Evolutionary conservation across 2,113 vertebrate genomes (phyloP).

Genomic region (Ahaetulla prasina): DNA sequence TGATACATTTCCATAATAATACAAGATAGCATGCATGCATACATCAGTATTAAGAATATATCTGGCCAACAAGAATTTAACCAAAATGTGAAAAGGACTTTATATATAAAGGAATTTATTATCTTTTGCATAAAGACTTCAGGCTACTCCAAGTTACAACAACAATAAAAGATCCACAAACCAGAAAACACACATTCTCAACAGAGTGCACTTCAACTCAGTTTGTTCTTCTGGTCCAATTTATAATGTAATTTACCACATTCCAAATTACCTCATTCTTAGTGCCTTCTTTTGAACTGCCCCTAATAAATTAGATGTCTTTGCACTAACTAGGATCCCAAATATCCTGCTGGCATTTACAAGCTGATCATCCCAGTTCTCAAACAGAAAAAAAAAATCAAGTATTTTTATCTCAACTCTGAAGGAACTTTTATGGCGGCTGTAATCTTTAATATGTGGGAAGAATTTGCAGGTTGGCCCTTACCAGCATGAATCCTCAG

Average conservation of each 20-base stretch:
- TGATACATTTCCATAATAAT: background rate
- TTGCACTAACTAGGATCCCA: background rate
- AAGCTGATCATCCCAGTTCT: background rate
- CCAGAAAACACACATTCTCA: background rate
- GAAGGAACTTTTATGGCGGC: background rate
- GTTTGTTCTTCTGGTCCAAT: background rate
- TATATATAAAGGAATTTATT: background rate
- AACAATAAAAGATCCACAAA: background rate
- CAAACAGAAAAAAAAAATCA: background rate
- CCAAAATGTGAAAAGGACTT: background rate
- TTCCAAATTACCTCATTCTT: background rate
- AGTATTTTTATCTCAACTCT: background rate
- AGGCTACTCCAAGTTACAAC: background rate
- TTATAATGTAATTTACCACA: background rate
- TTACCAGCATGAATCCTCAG: background rate
- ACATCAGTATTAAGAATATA: background rate
- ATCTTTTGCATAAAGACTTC: background rate
- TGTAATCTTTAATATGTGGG: background rate
- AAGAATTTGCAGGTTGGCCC: background rate
- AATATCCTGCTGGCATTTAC: background rate
- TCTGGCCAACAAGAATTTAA: background rate
- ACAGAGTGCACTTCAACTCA: background rate
- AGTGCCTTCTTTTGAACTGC: background rate
- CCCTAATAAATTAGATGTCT: background rate
- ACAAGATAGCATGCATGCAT: background rate